These are phyloP conservation scores for Drosophila percnosoma DNA, from an alignment of 2,888 invertebrate species.

Conservation along the genomic window DNA sequence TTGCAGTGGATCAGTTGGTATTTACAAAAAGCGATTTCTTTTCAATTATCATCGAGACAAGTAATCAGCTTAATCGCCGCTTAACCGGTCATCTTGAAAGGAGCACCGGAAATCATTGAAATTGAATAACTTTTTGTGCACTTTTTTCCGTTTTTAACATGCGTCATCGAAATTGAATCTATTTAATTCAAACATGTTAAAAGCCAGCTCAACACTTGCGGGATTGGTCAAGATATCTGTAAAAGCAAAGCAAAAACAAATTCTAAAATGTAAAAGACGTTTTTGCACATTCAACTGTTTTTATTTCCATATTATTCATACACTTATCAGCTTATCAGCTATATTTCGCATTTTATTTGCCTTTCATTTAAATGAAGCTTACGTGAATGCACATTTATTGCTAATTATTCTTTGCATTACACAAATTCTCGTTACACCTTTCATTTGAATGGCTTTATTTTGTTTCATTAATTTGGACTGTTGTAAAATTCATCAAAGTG, in stretches of 20 bases:
- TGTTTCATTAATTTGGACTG: slow-evolving; percentile 73
- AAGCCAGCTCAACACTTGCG: not conserved
- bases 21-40: not conserved
- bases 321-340: slow-evolving; percentile 61
- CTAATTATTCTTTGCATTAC: slow-evolving; percentile 44
- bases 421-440: slow-evolving; percentile 24
- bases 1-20: slow-evolving; percentile 1
- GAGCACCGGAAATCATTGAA: not conserved
- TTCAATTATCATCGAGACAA: not conserved
- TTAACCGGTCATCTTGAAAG: not conserved
- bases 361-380: slow-evolving; percentile 68
- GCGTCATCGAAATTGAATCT: not conserved
- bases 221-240: not conserved
- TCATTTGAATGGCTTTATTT: not conserved
- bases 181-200: not conserved
- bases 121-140: not conserved
- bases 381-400: slow-evolving; percentile 65
- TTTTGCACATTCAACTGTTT: slow-evolving; percentile 70
- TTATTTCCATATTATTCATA: slow-evolving; percentile 72
- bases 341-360: slow-evolving; percentile 46
- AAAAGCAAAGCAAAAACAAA: not conserved
- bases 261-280: slow-evolving; percentile 6
- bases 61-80: not conserved
- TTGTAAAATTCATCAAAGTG: slow-evolving; percentile 79
- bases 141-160: not conserved